phyloP scores from a whole-genome alignment of 1,140 invertebrate species.

The Calephelis nemesis region DNA sequence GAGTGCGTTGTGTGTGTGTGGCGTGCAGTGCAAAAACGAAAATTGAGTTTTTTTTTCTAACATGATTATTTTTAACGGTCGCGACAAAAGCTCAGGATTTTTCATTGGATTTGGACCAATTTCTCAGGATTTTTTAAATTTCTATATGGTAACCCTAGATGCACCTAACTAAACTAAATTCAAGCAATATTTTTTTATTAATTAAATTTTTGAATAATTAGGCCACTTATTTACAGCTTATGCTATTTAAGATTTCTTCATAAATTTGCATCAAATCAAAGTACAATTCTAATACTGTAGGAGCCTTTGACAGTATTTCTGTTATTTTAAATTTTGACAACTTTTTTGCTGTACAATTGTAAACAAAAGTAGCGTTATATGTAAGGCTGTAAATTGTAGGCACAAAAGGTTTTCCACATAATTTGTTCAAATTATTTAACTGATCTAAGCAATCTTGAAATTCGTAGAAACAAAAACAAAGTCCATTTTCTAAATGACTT shows the following conservation, averaged over 20 bases:
- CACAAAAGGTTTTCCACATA: conserved; percentile 41
- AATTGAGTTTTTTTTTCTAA: too few species aligned
- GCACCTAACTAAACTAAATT: too few species aligned
- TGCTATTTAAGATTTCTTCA: not conserved
- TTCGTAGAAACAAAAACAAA: conserved; percentile 33
- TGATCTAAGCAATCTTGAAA: conserved; percentile 41
- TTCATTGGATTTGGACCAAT: too few species aligned
- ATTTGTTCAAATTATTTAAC: conserved; percentile 43
- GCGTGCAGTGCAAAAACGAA: too few species aligned
- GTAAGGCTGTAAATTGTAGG: conserved; percentile 34
- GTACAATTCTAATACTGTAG: conserved; percentile 17
- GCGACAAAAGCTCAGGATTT: too few species aligned
- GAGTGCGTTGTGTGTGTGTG: too few species aligned
- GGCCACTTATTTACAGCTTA: not conserved
- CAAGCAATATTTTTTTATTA: too few species aligned
- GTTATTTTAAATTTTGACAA: not conserved
- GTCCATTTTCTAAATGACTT: conserved; percentile 16
- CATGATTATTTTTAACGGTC: too few species aligned
- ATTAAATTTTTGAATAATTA: too few species aligned
- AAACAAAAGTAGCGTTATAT: conserved; percentile 42
- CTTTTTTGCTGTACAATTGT: conserved; percentile 29
- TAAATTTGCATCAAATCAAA: conserved; percentile 7
- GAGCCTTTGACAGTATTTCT: conserved; percentile 23
- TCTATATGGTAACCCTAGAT: too few species aligned
- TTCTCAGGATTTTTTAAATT: too few species aligned